These are phyloP conservation scores for Dryococelus australis DNA, from an alignment of 2,888 invertebrate genomes.

Conservation along the genomic window DNA sequence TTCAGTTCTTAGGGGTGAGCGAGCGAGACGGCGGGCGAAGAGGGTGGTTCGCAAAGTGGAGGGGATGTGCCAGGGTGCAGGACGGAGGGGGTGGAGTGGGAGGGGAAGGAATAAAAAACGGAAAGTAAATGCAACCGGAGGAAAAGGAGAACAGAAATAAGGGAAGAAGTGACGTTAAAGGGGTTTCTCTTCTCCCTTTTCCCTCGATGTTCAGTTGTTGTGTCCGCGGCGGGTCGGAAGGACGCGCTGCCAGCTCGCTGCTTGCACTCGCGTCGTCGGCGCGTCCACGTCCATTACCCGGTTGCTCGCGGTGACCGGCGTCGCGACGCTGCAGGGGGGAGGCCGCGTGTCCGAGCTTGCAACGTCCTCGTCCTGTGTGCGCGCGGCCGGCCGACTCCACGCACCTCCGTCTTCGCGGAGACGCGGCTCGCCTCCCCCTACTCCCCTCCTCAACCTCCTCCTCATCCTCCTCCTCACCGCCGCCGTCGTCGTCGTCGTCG, in stretches of 20 bases:
- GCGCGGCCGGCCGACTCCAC: background rate
- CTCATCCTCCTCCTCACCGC: background rate
- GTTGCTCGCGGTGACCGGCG: background rate
- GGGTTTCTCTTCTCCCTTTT: constrained; percentile 27
- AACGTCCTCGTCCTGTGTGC: background rate
- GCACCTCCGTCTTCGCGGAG: background rate
- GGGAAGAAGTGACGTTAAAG: background rate
- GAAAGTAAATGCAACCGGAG: constrained; percentile 33
- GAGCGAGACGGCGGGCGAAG: constrained; percentile 40
- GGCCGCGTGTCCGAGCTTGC: background rate
- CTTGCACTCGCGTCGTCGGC: background rate
- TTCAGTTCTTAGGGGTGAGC: constrained; percentile 40
- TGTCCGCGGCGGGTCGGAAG: constrained; percentile 27
- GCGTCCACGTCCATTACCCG: background rate
- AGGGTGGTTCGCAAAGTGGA: constrained; percentile 34
- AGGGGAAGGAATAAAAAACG: constrained; percentile 36
- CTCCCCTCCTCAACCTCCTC: too few relatives aligned
- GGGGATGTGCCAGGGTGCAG: constrained; percentile 21
- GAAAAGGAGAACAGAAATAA: constrained; percentile 32
- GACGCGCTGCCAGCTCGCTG: constrained; percentile 17
- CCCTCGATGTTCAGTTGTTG: constrained; percentile 20
- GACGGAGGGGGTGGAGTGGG: constrained; percentile 28
- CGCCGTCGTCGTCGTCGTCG: background rate
- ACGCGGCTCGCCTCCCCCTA: background rate
- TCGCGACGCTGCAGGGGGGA: background rate